These are phyloP conservation scores for Drosophila insularis DNA, from an alignment of 1,140 invertebrate species.

Conservation along the genomic window DNA sequence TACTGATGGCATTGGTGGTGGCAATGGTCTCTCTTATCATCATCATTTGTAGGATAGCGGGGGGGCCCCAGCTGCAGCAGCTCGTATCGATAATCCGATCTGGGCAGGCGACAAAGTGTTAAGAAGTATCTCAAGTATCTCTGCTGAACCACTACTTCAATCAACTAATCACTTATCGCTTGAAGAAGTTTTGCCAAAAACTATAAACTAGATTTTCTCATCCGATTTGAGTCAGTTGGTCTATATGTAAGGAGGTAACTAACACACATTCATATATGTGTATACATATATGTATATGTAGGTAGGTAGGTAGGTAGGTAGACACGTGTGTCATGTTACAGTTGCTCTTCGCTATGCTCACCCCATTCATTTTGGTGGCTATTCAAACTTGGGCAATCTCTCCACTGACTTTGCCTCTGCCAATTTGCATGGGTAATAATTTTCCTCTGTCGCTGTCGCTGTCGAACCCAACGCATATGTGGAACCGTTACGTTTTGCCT, in stretches of 20 bases:
- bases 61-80: slow-evolving; percentile 23
- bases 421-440: slow-evolving; percentile 82
- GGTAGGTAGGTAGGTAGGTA: too few relatives aligned
- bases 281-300: too few relatives aligned
- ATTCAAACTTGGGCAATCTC: slow-evolving; percentile 31
- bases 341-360: slow-evolving; percentile 1
- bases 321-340: slow-evolving; percentile 67
- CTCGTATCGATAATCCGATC: slow-evolving; percentile 61
- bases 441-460: slow-evolving; percentile 42
- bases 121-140: slow-evolving; percentile 49
- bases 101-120: slow-evolving; percentile 67
- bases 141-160: not conserved
- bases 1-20: slow-evolving; percentile 31
- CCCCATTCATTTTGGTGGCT: slow-evolving; percentile 25
- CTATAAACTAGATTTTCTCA: too few relatives aligned
- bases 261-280: too few relatives aligned
- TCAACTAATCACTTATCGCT: too few relatives aligned
- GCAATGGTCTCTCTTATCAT: slow-evolving; percentile 14
- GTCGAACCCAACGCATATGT: slow-evolving; percentile 14
- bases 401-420: slow-evolving; percentile 15
- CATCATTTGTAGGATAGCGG: slow-evolving; percentile 14
- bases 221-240: too few relatives aligned
- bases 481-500: slow-evolving; percentile 56
- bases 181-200: too few relatives aligned
- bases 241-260: too few relatives aligned